Percentiles rank a stretch among this genome's conserved stretches.
phyloP scores from a whole-genome alignment of 64 coral and sea anemone species.

The Orbicella faveolata region DNA sequence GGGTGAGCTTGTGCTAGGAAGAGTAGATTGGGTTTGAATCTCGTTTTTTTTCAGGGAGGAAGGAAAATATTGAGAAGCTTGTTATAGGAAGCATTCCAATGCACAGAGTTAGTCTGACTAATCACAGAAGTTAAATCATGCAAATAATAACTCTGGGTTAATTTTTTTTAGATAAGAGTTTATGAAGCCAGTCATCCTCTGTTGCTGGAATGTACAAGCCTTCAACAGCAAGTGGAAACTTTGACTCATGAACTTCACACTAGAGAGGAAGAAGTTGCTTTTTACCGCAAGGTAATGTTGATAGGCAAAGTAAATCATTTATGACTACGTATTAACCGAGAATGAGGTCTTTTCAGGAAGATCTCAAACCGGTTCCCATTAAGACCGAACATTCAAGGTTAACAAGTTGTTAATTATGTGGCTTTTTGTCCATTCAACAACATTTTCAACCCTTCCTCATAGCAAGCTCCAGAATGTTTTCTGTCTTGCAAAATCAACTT shows the following conservation, averaged over 20 bases:
- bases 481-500: too few relatives aligned
- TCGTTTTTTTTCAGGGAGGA: too few relatives aligned
- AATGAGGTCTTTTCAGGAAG: not conserved
- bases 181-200: conserved; percentile 86
- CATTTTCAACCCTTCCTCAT: too few relatives aligned
- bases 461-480: too few relatives aligned
- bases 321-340: not conserved
- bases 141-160: not conserved
- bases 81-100: too few relatives aligned
- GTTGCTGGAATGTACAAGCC: conserved; percentile 79
- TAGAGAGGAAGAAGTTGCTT: conserved; percentile 82
- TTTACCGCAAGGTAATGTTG: conserved; percentile 61
- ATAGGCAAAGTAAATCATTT: not conserved
- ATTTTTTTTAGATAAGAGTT: conserved; percentile 63
- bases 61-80: too few relatives aligned
- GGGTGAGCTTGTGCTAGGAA: too few relatives aligned
- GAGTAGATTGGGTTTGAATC: too few relatives aligned
- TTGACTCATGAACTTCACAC: conserved; percentile 78
- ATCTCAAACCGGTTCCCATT: not conserved
- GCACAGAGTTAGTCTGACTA: too few relatives aligned
- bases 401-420: too few relatives aligned
- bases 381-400: too few relatives aligned
- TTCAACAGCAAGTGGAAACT: conserved; percentile 78
- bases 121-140: not conserved
- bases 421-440: too few relatives aligned